These are phyloP conservation scores for Alligator sinensis DNA, from an alignment of 2,113 vertebrate species.

Conservation along the genomic window DNA sequence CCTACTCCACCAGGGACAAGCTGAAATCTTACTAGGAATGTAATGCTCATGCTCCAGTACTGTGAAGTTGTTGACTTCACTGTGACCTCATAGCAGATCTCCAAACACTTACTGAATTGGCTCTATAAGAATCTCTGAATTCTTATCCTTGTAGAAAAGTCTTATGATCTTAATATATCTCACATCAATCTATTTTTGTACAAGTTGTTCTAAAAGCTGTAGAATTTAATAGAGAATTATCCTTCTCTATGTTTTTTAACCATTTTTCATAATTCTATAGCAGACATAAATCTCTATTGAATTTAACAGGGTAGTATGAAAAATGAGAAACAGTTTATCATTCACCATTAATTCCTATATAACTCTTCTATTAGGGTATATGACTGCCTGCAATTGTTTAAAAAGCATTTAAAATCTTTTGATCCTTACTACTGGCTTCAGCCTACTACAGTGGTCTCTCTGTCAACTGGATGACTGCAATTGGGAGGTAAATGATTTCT, in stretches of 20 bases:
- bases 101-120: not conserved
- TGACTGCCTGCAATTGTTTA: not conserved
- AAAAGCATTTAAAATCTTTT: slow-evolving; percentile 3
- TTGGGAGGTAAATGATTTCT: not conserved
- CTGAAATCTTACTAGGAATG: not conserved
- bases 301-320: not conserved
- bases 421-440: not conserved
- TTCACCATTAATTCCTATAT: not conserved
- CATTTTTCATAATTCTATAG: not conserved
- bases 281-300: not conserved
- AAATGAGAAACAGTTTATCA: not conserved
- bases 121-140: not conserved
- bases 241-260: not conserved
- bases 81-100: too few relatives aligned
- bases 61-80: too few relatives aligned
- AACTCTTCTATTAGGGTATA: not conserved
- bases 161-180: not conserved
- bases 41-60: not conserved
- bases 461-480: not conserved
- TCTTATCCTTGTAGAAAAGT: not conserved
- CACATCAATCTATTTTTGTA: not conserved
- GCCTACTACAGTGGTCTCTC: not conserved
- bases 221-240: not conserved
- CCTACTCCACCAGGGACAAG: not conserved
- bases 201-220: not conserved